phyloP scores from a whole-genome alignment of 2,888 invertebrate genomes.

The Euzophera pinguis region DNA sequence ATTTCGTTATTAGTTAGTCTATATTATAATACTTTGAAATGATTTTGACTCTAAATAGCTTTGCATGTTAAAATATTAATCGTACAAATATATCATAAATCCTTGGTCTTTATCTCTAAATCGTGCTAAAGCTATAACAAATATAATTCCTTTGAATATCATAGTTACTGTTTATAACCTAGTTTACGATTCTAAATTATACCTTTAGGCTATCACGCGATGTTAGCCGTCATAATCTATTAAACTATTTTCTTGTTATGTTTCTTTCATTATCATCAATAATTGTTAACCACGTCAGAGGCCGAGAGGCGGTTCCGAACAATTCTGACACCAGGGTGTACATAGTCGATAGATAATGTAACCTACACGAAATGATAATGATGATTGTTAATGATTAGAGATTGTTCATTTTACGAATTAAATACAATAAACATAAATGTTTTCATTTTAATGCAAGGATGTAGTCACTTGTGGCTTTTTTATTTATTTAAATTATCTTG shows the following conservation, averaged over 20 bases:
- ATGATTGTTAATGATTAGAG: not conserved
- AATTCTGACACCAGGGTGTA: no score
- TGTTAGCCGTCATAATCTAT: constrained; percentile 10
- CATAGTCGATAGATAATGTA: no score
- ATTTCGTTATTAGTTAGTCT: no score
- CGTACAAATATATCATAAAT: not conserved
- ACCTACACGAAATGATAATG: no score
- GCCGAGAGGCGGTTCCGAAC: no score
- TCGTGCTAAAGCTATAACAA: constrained; percentile 5
- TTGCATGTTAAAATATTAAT: not conserved
- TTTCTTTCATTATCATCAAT: not conserved
- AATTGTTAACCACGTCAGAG: no score
- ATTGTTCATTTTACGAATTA: no score
- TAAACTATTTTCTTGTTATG: constrained; percentile 1
- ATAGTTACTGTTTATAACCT: constrained; percentile 4
- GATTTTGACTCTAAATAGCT: not conserved
- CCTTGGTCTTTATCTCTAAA: constrained; percentile 3
- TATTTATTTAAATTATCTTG: not conserved
- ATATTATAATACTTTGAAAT: no score
- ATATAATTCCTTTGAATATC: constrained; percentile 7
- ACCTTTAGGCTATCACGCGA: constrained; percentile 1
- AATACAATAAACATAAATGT: no score
- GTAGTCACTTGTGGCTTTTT: no score
- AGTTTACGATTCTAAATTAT: constrained; percentile 10
- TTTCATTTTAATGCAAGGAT: no score